Percentiles rank a stretch among this genome's conserved stretches.
Evolutionary conservation across 2,113 vertebrate species (phyloP).

Genomic region (Ranitomeya imitator): DNA sequence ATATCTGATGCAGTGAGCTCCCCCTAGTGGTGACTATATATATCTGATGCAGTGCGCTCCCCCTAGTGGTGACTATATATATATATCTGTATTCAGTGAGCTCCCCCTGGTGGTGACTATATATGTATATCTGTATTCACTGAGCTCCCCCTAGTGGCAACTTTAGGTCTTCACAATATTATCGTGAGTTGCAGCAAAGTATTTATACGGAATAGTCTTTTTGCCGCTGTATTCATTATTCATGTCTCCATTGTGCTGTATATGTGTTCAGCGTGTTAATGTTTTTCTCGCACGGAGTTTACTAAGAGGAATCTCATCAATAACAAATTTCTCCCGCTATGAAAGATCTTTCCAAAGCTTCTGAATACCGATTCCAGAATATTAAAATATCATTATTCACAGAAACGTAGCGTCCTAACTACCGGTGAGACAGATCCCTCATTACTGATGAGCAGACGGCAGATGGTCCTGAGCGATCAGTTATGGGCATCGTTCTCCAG

Average conservation of each 20-base stretch:
- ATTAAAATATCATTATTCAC: slow-evolving; percentile 16
- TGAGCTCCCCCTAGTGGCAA: not conserved
- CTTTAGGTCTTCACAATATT: not conserved
- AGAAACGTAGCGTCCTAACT: not conserved
- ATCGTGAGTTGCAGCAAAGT: not conserved
- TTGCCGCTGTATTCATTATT: not conserved
- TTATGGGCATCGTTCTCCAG: not conserved
- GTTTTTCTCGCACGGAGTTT: no score
- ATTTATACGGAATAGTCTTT: not conserved
- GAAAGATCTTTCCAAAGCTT: not conserved
- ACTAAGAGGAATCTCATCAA: not conserved
- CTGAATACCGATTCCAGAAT: not conserved
- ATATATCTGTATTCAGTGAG: no score
- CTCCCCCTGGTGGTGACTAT: no score
- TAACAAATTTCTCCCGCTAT: not conserved
- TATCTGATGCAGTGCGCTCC: no score
- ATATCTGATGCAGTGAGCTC: no score
- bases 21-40: no score
- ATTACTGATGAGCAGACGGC: slow-evolving; percentile 29
- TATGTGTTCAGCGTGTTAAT: not conserved
- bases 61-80: no score
- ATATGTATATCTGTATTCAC: not conserved
- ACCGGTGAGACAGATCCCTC: slow-evolving; percentile 28
- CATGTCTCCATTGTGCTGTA: not conserved
- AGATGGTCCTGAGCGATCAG: slow-evolving; percentile 10